Evolutionary conservation across 2,797 vertebrate genomes (phyloP), one percentile per base, ranked within the genome.

Genomic region (Alca torda): DNA sequence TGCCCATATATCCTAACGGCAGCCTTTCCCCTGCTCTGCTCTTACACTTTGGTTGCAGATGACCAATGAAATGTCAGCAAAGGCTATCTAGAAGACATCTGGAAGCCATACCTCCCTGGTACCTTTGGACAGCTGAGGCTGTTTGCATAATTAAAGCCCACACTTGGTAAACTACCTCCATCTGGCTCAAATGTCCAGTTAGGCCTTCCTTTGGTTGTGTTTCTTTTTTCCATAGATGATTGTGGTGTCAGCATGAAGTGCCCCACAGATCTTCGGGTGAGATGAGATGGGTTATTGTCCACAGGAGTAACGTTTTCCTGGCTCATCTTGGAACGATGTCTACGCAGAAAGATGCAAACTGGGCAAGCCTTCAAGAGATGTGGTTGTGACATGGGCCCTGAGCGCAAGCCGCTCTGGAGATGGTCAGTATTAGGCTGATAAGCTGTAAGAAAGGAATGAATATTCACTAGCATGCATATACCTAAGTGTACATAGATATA

Each of bases 1-100:
- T 31, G 7, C 56, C 41, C 16, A 3, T 23, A 13, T 18, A 51
- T 43, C 73, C 68, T 12, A 26, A 23, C 0, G 0, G 26, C 53
- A 57, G 51, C 46, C 30, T 39, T 67, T 67, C 13, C 50, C 30
- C 20, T 37, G 35, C 60, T 39, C 64, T 57, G 45, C 26, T 59
- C 30, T 57, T 41, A n/a, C 13, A 3, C 13, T 59, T 54, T 3
- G 12, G 16, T 14, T 60, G 46, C 1, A 2, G 37, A 63, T 37
- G 28, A 59, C 56, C 4, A 12, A 51, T 11, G 28, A 50, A 43
- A 70, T 28, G 25, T 20, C 84, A 80, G 18, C 41, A 80, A 30
- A 60, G 60, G 25, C 6, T 46, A 35, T 16, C 63, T 46, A 28
- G 35, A 45, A 60, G 53, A 24, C 64, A 35, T 35, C 45, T 56